A percentile compares a stretch with the other conserved stretches of the same genome.
Evolutionary conservation across 2,113 vertebrate species (phyloP).

Genomic region (Phylloscopus trochiloides): DNA sequence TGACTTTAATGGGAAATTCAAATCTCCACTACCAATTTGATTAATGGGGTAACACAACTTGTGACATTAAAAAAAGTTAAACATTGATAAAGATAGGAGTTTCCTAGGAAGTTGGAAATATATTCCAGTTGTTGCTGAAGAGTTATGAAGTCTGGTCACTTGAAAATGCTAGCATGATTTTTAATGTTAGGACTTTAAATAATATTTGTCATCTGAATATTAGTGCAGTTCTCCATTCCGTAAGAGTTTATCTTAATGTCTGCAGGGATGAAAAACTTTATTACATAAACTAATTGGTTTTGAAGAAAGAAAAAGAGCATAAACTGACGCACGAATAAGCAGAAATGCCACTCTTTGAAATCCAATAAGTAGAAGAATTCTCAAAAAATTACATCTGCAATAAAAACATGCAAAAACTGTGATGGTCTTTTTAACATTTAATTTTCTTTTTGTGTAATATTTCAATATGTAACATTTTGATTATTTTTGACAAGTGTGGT

Average conservation of each 20-base stretch:
- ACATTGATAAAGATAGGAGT: not conserved
- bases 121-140: not conserved
- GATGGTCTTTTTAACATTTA: not conserved
- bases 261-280: not conserved
- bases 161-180: not conserved
- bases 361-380: not conserved
- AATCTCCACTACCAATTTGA: not conserved
- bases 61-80: not conserved
- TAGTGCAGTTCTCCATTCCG: not conserved
- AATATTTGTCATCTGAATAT: not conserved
- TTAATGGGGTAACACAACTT: not conserved
- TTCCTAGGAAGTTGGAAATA: not conserved
- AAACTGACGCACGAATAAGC: not conserved
- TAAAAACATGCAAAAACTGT: not conserved
- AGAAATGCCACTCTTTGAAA: not conserved
- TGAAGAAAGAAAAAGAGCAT: not conserved
- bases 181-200: not conserved
- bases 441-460: not conserved
- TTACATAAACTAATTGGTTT: not conserved
- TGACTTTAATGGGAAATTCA: slow-evolving; percentile 17
- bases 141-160: not conserved
- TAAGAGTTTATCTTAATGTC: not conserved
- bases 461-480: not conserved
- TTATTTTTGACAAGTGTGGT: not conserved
- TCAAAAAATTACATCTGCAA: not conserved